Evolutionary conservation across 2,113 vertebrate species (phyloP).

Genomic region (Paedocypris sp.): DNA sequence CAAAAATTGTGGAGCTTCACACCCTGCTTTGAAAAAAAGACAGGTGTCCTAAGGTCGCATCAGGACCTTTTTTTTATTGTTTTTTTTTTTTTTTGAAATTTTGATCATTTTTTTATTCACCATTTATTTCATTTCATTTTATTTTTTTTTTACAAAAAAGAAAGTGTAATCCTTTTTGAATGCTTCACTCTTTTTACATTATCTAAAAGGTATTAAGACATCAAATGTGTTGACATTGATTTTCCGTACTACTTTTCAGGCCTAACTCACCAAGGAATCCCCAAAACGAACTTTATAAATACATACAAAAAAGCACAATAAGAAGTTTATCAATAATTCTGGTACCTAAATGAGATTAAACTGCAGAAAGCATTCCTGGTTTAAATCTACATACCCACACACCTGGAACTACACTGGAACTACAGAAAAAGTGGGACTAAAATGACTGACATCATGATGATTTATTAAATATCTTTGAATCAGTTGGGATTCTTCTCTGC

Average conservation of each 20-base stretch:
- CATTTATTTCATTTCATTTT: too few species aligned
- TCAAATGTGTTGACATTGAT: slow-evolving; percentile 63
- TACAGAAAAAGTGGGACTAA: slow-evolving; percentile 28
- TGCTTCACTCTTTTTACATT: slow-evolving; percentile 61
- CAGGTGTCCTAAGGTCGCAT: slow-evolving; percentile 38
- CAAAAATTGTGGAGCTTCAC: slow-evolving; percentile 56
- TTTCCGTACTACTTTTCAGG: slow-evolving; percentile 61
- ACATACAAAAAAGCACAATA: slow-evolving; percentile 62
- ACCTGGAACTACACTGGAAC: slow-evolving; percentile 45
- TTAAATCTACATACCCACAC: slow-evolving; percentile 52
- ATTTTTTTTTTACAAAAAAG: slow-evolving; percentile 38
- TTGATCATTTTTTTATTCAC: too few species aligned
- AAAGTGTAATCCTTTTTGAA: slow-evolving; percentile 45
- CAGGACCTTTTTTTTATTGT: slow-evolving; percentile 16
- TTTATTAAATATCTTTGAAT: slow-evolving; percentile 9
- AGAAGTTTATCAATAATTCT: slow-evolving; percentile 51
- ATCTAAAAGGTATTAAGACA: slow-evolving; percentile 71
- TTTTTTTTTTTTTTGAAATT: too few species aligned
- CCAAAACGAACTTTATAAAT: slow-evolving; percentile 62
- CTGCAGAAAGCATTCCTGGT: slow-evolving; percentile 52
- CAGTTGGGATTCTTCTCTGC: not conserved
- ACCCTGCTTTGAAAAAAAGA: slow-evolving; percentile 54
- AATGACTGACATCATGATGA: slow-evolving; percentile 22
- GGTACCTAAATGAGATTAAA: slow-evolving; percentile 56
- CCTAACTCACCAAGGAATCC: slow-evolving; percentile 59